phyloP scores from a whole-genome alignment of 2,113 vertebrate genomes.

The Pheucticus melanocephalus region DNA sequence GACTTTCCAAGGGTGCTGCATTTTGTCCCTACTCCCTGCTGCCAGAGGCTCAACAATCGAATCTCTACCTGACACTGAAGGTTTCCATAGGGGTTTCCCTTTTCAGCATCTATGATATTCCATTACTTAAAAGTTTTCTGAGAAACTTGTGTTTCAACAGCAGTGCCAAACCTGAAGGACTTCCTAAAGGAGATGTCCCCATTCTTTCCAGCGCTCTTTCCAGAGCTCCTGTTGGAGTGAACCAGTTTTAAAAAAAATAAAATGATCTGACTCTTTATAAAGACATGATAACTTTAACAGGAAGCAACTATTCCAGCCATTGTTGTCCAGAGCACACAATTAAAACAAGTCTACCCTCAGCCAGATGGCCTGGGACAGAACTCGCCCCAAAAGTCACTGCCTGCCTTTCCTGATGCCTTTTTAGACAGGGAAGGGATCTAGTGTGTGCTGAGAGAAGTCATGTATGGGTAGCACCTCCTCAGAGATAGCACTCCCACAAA shows the following conservation, averaged over 20 bases:
- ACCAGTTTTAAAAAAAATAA: not conserved
- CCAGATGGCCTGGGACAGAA: not conserved
- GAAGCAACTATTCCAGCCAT: not conserved
- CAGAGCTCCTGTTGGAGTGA: not conserved
- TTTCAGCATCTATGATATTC: not conserved
- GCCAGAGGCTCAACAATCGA: not conserved
- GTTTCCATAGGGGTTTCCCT: not conserved
- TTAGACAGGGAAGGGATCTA: not conserved
- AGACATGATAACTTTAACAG: not conserved
- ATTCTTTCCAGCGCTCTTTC: not conserved
- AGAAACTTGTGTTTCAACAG: not conserved
- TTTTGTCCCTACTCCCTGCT: not conserved
- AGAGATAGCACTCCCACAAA: not conserved
- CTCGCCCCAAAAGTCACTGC: not conserved
- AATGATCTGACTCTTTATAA: not conserved
- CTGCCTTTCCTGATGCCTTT: not conserved
- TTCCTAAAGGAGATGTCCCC: not conserved
- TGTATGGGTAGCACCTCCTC: not conserved
- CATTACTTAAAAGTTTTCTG: not conserved
- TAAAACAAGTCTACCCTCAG: not conserved
- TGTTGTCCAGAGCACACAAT: accelerated
- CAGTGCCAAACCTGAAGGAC: not conserved
- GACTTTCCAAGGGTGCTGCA: not conserved
- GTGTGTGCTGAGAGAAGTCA: not conserved
- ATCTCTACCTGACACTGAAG: not conserved